Percentiles rank a stretch among this genome's conserved stretches.
These are phyloP conservation scores for Limosa lapponica DNA, from an alignment of 2,797 vertebrate species.

Conservation along the genomic window DNA sequence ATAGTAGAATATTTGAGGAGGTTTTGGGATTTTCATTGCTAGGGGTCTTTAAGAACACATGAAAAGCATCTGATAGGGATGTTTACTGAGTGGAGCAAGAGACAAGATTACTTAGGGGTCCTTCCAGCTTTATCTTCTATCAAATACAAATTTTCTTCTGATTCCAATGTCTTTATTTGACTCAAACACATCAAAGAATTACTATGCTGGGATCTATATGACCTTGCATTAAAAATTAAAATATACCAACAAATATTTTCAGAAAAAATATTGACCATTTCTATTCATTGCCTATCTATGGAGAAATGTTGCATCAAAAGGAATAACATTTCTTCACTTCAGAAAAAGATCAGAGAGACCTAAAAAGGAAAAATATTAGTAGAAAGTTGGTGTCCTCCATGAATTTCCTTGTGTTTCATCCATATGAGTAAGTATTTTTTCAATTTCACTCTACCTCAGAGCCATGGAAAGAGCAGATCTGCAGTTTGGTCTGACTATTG, in stretches of 20 bases:
- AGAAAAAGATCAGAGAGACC: background rate
- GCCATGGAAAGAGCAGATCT: background rate
- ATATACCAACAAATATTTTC: background rate
- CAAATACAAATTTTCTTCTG: background rate
- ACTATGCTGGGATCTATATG: background rate
- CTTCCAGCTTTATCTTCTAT: background rate
- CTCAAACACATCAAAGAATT: background rate
- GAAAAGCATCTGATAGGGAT: background rate
- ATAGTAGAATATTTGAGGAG: background rate
- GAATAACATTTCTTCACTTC: background rate
- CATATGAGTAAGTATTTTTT: background rate
- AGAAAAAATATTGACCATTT: background rate
- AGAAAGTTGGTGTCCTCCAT: background rate
- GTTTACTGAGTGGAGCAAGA: background rate
- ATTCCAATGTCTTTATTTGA: background rate
- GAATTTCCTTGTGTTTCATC: background rate
- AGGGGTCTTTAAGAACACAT: background rate
- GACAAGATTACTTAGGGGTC: background rate
- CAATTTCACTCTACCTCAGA: background rate
- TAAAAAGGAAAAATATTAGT: background rate
- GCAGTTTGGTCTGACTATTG: background rate
- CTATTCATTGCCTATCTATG: background rate
- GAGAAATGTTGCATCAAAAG: background rate
- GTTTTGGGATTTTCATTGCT: background rate
- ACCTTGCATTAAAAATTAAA: background rate